Conservation (phyloP, 2,797 vertebrate genomes). For the Xenops minutus region DNA sequence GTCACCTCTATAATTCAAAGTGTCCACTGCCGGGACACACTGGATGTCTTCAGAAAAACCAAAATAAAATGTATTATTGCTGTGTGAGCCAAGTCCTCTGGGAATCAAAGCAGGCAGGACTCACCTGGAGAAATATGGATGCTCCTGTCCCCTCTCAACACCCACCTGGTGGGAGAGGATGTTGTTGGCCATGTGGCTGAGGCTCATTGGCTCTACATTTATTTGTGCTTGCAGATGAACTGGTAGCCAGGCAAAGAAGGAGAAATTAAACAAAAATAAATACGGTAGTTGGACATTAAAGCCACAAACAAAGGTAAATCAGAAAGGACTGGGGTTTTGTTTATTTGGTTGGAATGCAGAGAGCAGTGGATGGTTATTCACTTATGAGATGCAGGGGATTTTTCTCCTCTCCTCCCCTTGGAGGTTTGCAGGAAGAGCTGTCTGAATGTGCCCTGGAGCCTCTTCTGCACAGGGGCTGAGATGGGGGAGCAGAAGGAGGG, state of each 20-base stretch:
- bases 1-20: not conserved
- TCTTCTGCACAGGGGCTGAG: not conserved
- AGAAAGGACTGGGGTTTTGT: not conserved
- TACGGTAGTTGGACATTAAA: not conserved
- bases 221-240: not conserved
- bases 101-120: not conserved
- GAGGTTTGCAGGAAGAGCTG: not conserved
- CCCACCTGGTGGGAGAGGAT: not conserved
- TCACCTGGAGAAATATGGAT: not conserved
- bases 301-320: not conserved
- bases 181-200: fast-evolving
- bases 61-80: not conserved
- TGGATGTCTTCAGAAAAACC: not conserved
- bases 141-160: not conserved
- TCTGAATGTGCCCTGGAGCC: not conserved
- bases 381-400: not conserved
- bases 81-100: not conserved
- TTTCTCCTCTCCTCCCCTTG: not conserved
- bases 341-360: not conserved
- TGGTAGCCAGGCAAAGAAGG: not conserved
- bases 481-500: not conserved
- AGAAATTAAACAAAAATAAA: not conserved
- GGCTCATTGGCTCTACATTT: not conserved
- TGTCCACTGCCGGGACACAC: not conserved
- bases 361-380: fast-evolving